phyloP scores from a whole-genome alignment of 2,888 invertebrate genomes.

The Diloba caeruleocephala region DNA sequence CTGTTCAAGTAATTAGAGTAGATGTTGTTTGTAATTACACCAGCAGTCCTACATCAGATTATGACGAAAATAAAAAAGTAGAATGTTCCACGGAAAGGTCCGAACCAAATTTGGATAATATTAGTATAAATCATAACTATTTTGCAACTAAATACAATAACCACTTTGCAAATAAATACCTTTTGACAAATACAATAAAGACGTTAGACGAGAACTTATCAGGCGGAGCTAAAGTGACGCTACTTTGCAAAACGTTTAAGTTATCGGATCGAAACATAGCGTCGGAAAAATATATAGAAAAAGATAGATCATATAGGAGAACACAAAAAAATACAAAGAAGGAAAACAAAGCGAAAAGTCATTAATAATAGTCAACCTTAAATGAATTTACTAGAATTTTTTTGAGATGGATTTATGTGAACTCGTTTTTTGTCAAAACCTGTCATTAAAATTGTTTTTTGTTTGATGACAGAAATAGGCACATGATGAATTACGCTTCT shows the following conservation, averaged over 20 bases:
- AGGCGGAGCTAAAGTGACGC: constrained; percentile 81
- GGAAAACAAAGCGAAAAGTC: constrained; percentile 29
- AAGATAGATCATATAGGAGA: constrained; percentile 31
- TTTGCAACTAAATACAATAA: constrained; percentile 73
- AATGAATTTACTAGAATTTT: constrained; percentile 16
- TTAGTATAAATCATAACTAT: constrained; percentile 63
- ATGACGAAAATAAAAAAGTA: constrained; percentile 63
- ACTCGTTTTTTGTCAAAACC: background rate
- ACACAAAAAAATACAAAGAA: constrained; percentile 33
- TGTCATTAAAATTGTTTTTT: background rate
- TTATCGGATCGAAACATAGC: constrained; percentile 67
- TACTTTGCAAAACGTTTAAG: constrained; percentile 83
- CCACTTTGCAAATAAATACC: constrained; percentile 75
- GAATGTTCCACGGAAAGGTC: constrained; percentile 30
- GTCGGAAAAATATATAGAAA: constrained; percentile 42
- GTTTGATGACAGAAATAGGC: background rate
- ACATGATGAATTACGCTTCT: background rate
- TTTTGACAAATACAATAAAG: constrained; percentile 79
- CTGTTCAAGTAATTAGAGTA: constrained; percentile 84
- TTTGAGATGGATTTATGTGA: background rate
- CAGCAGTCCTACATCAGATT: constrained; percentile 62
- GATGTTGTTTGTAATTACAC: constrained; percentile 82
- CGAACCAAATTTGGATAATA: constrained; percentile 53
- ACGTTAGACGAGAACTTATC: constrained; percentile 77
- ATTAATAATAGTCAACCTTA: constrained; percentile 18